Evolutionary conservation across 2,113 vertebrate species (phyloP), one percentile per base, ranked within the genome.

Genomic region (Zosterops pallidus): DNA sequence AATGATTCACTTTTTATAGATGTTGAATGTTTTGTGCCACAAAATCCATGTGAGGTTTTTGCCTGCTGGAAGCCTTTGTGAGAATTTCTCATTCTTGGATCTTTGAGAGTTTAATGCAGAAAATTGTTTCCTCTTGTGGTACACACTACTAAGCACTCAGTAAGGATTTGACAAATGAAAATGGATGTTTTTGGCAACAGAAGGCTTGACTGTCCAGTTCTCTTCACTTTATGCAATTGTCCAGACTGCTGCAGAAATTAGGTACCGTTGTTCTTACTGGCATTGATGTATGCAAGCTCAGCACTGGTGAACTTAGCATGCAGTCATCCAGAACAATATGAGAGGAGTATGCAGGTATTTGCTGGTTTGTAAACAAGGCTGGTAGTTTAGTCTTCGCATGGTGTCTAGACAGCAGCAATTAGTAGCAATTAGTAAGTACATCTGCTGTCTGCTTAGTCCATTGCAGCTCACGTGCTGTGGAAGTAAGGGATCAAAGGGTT

Each of bases 401-500:
- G 44, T 83, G 94, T 96, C 95, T 96, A 97, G 96, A 97, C 95
- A 95, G 92, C 44, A 89, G 63, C 71, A 95, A 93, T 96, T 96
- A 96, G 88, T 17, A 95, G 49, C 93, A 91, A 94, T 96, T 95
- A 97, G 92, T 69, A 79, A 88, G 70, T 67, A 55, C 95, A 97
- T 96, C 95, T 97, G 92, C 72, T 95, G 92, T 93, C 94, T 94
- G 69, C 83, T 76, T 59, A 52, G 63, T 28, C 65, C 57, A 12
- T 56, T 76, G 62, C 33, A 83, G 50, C 29, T 94, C 72, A 87
- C 3, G 5, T 91, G 67, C 47, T 55, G 67, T 77, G 60, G 65
- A 93, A 95, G 13, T 14, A 65, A 53, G 50, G 69, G 82, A 92
- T 83, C 63, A 76, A 81, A 83, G 81, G 35, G 24, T 71, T 94